A percentile compares a stretch with the other conserved stretches of the same genome.
These are phyloP conservation scores for Xestoiulus laeticollis DNA, from an alignment of 2,888 invertebrate genomes.

Conservation along the genomic window DNA sequence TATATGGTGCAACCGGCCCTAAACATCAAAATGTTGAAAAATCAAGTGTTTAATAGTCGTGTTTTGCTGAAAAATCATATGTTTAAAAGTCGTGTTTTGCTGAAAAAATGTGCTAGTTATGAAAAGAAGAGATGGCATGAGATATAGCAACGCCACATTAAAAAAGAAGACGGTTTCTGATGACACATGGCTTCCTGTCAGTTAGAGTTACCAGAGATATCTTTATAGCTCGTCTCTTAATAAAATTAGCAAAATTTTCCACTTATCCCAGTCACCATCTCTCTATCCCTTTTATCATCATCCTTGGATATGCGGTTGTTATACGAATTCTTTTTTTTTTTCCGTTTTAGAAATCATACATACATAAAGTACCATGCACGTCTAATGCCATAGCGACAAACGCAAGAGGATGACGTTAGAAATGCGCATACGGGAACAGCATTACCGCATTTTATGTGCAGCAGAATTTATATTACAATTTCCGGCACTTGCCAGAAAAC, in stretches of 20 bases:
- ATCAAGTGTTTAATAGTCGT: too few species aligned
- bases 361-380: too few species aligned
- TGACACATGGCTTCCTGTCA: constrained; percentile 38
- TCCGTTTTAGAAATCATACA: not conserved
- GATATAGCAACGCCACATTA: not conserved
- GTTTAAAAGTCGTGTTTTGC: too few species aligned
- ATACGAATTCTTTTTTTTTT: not conserved
- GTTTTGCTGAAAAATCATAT: too few species aligned
- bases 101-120: too few species aligned
- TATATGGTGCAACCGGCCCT: too few species aligned
- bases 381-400: not conserved
- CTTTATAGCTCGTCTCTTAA: constrained; percentile 24
- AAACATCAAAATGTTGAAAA: too few species aligned
- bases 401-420: too few species aligned
- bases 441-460: not conserved
- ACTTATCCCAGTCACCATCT: constrained; percentile 39
- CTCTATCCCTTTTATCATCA: constrained; percentile 37
- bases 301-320: not conserved
- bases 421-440: too few species aligned
- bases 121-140: not conserved
- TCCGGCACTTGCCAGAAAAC: constrained; percentile 41
- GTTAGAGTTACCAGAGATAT: constrained; percentile 35
- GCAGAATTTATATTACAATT: constrained; percentile 40
- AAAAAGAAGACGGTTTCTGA: not conserved
- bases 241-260: constrained; percentile 43